phyloP scores from a whole-genome alignment of 1,140 invertebrate genomes.

The Muscidifurax raptorellus region DNA sequence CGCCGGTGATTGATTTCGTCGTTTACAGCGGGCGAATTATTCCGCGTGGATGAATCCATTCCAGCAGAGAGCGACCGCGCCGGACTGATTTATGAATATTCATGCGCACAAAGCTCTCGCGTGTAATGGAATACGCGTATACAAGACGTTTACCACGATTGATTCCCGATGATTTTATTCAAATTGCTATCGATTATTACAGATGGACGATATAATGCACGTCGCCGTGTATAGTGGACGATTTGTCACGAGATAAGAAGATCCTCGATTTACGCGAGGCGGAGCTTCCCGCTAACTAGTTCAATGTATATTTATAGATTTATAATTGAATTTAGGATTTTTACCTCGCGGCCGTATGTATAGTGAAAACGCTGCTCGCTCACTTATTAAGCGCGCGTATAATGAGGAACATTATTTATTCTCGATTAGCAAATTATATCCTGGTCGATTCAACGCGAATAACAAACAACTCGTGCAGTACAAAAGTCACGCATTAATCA shows the following conservation, averaged over 20 bases:
- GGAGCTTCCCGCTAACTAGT: neutral
- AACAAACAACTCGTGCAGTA: too few species aligned
- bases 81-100: constrained; percentile 25
- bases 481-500: too few species aligned
- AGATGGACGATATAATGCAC: neutral
- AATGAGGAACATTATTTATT: too few species aligned
- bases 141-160: neutral
- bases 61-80: neutral
- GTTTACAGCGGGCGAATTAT: neutral
- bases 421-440: too few species aligned
- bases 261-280: neutral
- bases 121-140: neutral
- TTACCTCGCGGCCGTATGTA: neutral
- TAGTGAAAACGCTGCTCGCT: too few species aligned
- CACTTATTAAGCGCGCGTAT: neutral
- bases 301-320: neutral
- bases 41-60: constrained; percentile 11
- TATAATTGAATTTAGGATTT: neutral
- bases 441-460: too few species aligned
- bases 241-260: constrained; percentile 23
- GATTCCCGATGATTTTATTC: constrained; percentile 24
- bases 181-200: neutral
- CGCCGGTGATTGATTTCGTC: constrained; percentile 14
- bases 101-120: neutral
- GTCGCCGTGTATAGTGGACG: neutral